A percentile compares a stretch with the other conserved stretches of the same genome.
Evolutionary conservation across 2,888 invertebrate genomes (phyloP).

Genomic region (Octonoba sinensis): DNA sequence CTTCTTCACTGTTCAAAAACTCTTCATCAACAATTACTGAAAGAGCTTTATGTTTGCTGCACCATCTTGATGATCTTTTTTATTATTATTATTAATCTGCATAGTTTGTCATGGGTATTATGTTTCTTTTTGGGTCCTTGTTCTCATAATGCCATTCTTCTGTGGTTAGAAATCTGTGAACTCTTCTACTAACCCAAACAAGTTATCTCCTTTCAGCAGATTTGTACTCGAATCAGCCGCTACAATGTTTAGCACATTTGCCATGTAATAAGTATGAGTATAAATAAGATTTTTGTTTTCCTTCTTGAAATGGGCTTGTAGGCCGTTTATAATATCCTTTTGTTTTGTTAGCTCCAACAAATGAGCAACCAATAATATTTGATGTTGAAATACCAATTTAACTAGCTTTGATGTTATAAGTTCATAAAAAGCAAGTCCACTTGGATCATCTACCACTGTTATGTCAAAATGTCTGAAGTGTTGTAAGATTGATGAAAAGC

Average conservation of each 20-base stretch:
- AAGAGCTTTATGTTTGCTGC: constrained; percentile 14
- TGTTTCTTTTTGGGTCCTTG: not conserved
- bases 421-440: not conserved
- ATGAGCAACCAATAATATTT: not conserved
- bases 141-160: too few relatives aligned
- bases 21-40: constrained; percentile 4
- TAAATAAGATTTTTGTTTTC: not conserved
- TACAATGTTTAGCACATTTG: not conserved
- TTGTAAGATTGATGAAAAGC: too few relatives aligned
- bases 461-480: too few relatives aligned
- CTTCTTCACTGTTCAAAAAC: not conserved
- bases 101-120: too few relatives aligned
- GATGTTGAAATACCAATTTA: not conserved
- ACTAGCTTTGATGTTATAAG: constrained; percentile 2
- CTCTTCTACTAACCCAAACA: too few relatives aligned
- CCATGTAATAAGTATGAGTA: not conserved
- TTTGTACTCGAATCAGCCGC: too few relatives aligned
- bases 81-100: too few relatives aligned
- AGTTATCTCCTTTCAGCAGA: too few relatives aligned
- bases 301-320: not conserved
- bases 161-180: too few relatives aligned
- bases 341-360: constrained; percentile 6
- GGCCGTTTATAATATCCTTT: too few relatives aligned
- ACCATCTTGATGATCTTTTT: too few relatives aligned
- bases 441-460: not conserved